Conservation (phyloP, 2,113 vertebrate genomes). For the Ophthalmotilapia sp. region DNA sequence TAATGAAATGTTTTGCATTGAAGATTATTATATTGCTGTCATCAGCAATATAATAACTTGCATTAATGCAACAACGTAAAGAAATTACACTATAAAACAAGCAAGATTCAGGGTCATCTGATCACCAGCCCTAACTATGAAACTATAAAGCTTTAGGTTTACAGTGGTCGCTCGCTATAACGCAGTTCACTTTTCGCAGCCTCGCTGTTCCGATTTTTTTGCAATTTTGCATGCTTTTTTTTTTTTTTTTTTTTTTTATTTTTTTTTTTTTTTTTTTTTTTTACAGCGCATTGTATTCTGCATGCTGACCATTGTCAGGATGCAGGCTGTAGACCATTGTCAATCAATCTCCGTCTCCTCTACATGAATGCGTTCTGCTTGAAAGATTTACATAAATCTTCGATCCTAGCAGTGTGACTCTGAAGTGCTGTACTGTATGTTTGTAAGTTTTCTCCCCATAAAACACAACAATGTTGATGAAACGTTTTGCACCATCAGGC, state of each 20-base stretch:
- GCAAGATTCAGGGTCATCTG: background rate
- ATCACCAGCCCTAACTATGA: background rate
- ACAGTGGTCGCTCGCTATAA: background rate
- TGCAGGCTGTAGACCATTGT: background rate
- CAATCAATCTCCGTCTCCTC: background rate
- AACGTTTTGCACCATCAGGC: background rate
- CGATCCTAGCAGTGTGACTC: background rate
- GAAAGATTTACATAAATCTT: background rate
- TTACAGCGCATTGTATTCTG: background rate
- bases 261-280: background rate
- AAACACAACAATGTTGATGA: background rate
- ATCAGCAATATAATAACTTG: background rate
- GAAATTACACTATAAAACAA: background rate
- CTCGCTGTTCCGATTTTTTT: background rate
- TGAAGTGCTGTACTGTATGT: background rate
- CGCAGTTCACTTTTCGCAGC: background rate
- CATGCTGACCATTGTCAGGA: background rate
- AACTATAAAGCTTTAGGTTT: background rate
- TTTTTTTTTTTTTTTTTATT: background rate
- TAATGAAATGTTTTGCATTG: slow-evolving; percentile 22
- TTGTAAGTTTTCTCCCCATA: background rate
- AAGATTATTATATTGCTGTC: background rate
- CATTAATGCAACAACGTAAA: background rate
- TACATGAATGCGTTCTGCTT: rapidly evolving
- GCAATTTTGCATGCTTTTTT: background rate